Percentiles rank a stretch among this genome's conserved stretches.
Conservation (phyloP, 1,140 invertebrate species). For the Sycophila sp. region DNA sequence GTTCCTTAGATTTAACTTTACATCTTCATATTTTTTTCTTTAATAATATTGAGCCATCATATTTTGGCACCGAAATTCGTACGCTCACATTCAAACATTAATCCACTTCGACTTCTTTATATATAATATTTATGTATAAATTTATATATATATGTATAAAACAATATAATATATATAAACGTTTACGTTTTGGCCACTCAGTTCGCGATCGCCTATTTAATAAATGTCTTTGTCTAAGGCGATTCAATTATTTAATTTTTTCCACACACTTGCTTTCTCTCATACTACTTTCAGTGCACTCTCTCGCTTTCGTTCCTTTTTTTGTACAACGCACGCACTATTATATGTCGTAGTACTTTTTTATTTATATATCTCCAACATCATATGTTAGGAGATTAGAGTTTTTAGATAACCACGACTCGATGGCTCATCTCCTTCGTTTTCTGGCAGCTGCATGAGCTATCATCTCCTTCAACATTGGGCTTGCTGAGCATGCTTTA, state of each 20-base stretch:
- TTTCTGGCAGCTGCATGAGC: constrained; percentile 76
- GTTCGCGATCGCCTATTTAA: constrained; percentile 61
- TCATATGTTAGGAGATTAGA: constrained; percentile 15
- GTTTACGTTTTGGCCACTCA: constrained; percentile 66
- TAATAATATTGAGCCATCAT: constrained; percentile 46
- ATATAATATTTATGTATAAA: constrained; percentile 38
- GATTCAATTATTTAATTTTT: constrained; percentile 58
- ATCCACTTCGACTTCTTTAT: constrained; percentile 40
- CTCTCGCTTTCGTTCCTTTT: constrained; percentile 29
- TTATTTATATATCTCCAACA: constrained; percentile 28
- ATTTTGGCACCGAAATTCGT: constrained; percentile 61
- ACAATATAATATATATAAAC: constrained; percentile 65
- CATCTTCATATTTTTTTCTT: constrained; percentile 33
- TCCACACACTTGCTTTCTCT: constrained; percentile 56
- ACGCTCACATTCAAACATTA: constrained; percentile 45
- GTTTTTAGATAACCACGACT: constrained; percentile 28
- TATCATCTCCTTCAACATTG: constrained; percentile 89
- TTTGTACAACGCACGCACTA: constrained; percentile 35
- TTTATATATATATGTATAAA: constrained; percentile 52
- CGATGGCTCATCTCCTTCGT: constrained; percentile 76
- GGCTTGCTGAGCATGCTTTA: constrained; percentile 85
- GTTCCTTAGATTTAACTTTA: constrained; percentile 23
- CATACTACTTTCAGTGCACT: constrained; percentile 22
- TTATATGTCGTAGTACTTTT: constrained; percentile 17
- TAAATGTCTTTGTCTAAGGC: constrained; percentile 61